Conservation (phyloP, 1,140 invertebrate genomes). For the Hypothenemus hampei region DNA sequence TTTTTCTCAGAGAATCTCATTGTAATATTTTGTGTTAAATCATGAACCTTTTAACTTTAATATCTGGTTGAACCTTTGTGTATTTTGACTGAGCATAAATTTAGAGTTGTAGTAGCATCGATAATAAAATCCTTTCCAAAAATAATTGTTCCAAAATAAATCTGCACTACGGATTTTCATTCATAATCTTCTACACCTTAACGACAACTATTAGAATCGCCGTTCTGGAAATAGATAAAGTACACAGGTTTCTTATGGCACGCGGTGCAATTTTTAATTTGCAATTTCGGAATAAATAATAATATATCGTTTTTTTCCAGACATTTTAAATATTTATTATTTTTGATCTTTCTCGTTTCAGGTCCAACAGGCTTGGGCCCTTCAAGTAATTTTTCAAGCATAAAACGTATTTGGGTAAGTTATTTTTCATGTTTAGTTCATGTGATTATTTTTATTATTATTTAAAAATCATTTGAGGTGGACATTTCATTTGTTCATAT, state of each 20-base stretch:
- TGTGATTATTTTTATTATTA: no score
- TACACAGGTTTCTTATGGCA: not conserved
- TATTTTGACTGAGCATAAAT: slow-evolving; percentile 25
- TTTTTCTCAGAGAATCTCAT: not conserved
- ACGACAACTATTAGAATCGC: slow-evolving; percentile 15
- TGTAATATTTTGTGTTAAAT: not conserved
- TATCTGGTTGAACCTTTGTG: slow-evolving; percentile 10
- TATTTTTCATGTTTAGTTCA: no score
- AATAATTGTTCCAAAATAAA: slow-evolving; percentile 31
- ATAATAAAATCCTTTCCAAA: slow-evolving; percentile 29
- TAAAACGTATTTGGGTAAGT: no score
- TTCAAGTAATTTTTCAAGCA: not conserved
- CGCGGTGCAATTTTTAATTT: no score
- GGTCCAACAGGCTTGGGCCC: slow-evolving; percentile 6
- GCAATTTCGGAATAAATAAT: no score
- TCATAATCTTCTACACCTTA: slow-evolving; percentile 29
- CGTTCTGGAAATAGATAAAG: slow-evolving; percentile 18
- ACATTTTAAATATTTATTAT: not conserved
- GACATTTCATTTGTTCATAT: no score
- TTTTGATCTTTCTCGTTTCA: slow-evolving; percentile 7
- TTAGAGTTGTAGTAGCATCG: slow-evolving; percentile 27
- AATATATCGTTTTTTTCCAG: no score
- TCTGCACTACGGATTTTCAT: slow-evolving; percentile 26
- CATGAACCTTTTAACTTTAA: not conserved
- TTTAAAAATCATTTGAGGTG: no score